Evolutionary conservation across 1,140 invertebrate genomes (phyloP), one percentile per base, ranked within the genome.

Genomic region (Zophobas atratus): DNA sequence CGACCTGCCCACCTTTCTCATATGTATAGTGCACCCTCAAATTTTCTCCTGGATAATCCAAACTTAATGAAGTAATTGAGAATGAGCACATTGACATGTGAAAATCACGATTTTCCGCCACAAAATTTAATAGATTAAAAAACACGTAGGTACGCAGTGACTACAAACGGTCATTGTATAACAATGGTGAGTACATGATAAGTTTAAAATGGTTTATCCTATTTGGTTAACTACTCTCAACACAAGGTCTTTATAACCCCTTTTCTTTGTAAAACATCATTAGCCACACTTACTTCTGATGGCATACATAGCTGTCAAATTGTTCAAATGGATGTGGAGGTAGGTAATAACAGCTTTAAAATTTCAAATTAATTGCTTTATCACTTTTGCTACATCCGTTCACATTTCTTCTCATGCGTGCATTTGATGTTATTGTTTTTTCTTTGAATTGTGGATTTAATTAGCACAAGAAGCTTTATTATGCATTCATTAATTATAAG

Each of bases 141-240:
- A 67, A 8, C 60, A 67, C 60, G 60, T 60, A 4, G 43, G 43
- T 72, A 79, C 73, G 75, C 35, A 77, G 76, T 75, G 60, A 63
- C 77, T 63, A 79, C 75, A 71, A 77, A 70, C 75, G 57, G 70
- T 79, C 77, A 81, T 81, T 81, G 80, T 81, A 71, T 67, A 77
- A 81, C 80, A 81, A 81, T 81, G 80, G 77, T 79, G 70, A 74
- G 76, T 73, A 73, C 70, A 77, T 77, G 67, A 80, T 78, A 77
- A 79, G 74, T 81, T 81, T 81, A 81, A 81, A 81, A 81, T 78
- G 77, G 77, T 81, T 79, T 77, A 79, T 81, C 80, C 80, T 81
- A 81, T 79, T 81, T 79, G 77, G 80, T 79, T 81, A 81, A 81
- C 74, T 81, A 73, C 63, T 75, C 78, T 70, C 57, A 73, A 79